Base-by-base conservation (phyloP, 2,113 vertebrate species). In the Marmota monax region DNA sequence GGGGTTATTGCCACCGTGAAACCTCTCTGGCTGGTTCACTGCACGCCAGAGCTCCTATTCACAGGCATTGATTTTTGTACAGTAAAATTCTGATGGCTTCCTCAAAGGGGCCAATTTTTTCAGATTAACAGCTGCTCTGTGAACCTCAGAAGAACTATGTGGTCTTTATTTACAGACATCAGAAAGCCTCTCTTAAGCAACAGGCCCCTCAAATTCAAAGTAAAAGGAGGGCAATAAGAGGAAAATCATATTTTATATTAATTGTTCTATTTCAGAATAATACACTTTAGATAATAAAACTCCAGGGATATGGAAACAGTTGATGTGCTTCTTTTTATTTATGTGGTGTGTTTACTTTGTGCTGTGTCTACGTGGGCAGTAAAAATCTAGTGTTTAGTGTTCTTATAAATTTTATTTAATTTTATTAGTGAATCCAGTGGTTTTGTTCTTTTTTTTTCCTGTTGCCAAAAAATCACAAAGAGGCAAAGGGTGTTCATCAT, bases 41-140 rank as follows among this genome's bases (percentile, higher is more conserved):
- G 56, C 9, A 1, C 0, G 0, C 67, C 27, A 61, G 70, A 78
- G 22, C n/a, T 65, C 42, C 82, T 7, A 25, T 79, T 95, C 63
- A 37, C 10, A 69, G 53, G 9, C 61, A 95, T 22, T 92, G 90
- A 92, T 92, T 95, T 96, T 82, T 83, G 25, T 69, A 86, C 84
- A 91, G 80, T 78, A 65, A 87, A 93, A 92, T 88, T 96, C 72
- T 94, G 94, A 96, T 85, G 37, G 65, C 22, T 94, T 94, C 22
- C 63, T 94, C 84, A 78, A 92, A 97, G 56, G 51, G 65, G 9
- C 25, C 45, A 34, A 0, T 51, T 63, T 94, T 91, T 77, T 65
- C 89, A 92, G 84, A 87, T 95, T 77, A 96, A 94, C 63, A 95
- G 37, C 72, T 97, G 70, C 56, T 96, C 83, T 92, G 70, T 94